These are phyloP conservation scores for Triplophysa tibetana DNA, from an alignment of 2,113 vertebrate species.

Conservation along the genomic window DNA sequence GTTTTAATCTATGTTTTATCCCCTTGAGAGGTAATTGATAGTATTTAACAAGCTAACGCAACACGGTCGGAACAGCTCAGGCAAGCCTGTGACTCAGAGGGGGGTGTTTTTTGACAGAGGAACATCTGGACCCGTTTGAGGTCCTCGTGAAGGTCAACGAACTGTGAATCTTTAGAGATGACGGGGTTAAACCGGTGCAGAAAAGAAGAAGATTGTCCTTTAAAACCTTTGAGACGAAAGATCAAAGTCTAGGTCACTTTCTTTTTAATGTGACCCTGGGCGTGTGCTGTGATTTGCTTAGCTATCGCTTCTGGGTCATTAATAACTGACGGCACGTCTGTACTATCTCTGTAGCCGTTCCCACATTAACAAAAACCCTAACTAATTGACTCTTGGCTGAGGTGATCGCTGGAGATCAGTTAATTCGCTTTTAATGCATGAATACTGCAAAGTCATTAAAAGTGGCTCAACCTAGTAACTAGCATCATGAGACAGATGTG, in stretches of 20 bases:
- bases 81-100: not conserved
- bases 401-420: constrained; percentile 67
- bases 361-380: constrained; percentile 69
- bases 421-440: constrained; percentile 73
- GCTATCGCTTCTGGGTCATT: constrained; percentile 71
- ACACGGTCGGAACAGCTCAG: not conserved
- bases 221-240: not conserved
- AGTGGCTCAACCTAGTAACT: constrained; percentile 56
- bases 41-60: constrained; percentile 1
- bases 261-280: constrained; percentile 33
- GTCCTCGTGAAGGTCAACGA: constrained; percentile 59
- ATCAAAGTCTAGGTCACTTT: constrained; percentile 1
- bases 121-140: constrained; percentile 27
- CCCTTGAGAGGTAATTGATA: constrained; percentile 3
- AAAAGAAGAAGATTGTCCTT: not conserved
- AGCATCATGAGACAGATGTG: constrained; percentile 53
- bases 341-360: constrained; percentile 66
- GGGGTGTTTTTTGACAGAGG: not conserved
- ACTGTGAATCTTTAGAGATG: constrained; percentile 63
- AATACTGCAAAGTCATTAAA: constrained; percentile 66
- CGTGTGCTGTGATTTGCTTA: constrained; percentile 56
- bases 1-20: not conserved
- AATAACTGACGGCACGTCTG: constrained; percentile 73
- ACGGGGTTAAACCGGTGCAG: not conserved
- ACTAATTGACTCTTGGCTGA: constrained; percentile 77